Evolutionary conservation across 2,888 invertebrate genomes (phyloP), one percentile per base, ranked within the genome.

Genomic region (Helobdella robusta): DNA sequence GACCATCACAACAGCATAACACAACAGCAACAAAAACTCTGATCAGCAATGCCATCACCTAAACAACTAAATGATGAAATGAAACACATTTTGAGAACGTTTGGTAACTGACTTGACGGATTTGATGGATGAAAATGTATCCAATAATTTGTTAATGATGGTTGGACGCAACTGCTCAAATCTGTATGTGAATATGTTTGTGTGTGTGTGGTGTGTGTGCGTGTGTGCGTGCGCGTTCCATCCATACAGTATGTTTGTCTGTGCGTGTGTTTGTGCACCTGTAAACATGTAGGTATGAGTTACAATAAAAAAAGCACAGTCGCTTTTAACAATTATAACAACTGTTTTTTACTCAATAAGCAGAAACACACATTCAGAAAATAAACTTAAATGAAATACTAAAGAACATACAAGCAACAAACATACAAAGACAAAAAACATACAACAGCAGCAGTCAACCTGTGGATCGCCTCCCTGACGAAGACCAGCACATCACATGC

Each of bases 401-500:
- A n/a, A n/a, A n/a, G n/a, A n/a, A n/a, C n/a, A n/a, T n/a, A n/a
- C n/a, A n/a, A n/a, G n/a, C n/a, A n/a, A n/a, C n/a, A n/a, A n/a
- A n/a, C n/a, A n/a, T n/a, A n/a, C n/a, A n/a, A n/a, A n/a, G n/a
- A n/a, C n/a, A n/a, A n/a, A n/a, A n/a, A n/a, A n/a, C n/a, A n/a
- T n/a, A n/a, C n/a, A 87, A 81, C 92, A 92, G 8, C 8, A 50
- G 6, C 8, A 5, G 32, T 32, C 8, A 28, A 54, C 77, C 89
- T 86, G 77, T 94, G 91, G 72, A 98, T 88, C n/a, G 95, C 71
- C 79, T 95, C 91, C 30, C 97, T 84, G 60, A 97, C 86, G 82
- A 98, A 97, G 66, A 92, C 85, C 69, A 98, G 83, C 18, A 98
- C 95, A 82, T 97, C 95, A 0, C 86, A 85, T 0, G 98, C 93